Percentiles rank a stretch among this genome's conserved stretches.
Evolutionary conservation across 2,113 vertebrate genomes (phyloP).

Genomic region (Callionymus lyra): DNA sequence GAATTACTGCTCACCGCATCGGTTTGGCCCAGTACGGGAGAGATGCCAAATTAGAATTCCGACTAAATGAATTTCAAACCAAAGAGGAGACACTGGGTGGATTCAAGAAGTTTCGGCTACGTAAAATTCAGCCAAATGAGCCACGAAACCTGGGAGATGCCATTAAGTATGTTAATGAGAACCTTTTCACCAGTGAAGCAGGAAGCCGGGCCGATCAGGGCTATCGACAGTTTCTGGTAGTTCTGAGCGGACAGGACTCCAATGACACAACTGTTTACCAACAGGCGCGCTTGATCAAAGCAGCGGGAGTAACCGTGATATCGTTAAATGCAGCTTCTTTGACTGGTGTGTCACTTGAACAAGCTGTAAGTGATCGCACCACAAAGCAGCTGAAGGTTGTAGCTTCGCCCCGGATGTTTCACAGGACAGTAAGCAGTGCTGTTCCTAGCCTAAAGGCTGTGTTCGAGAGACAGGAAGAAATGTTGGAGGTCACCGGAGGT

Average conservation of each 20-base stretch:
- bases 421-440: constrained; percentile 1
- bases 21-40: constrained; percentile 71
- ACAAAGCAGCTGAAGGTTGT: constrained; percentile 35
- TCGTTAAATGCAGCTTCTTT: constrained; percentile 45
- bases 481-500: constrained; percentile 21
- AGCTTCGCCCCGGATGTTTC: constrained; percentile 16
- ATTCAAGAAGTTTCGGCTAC: constrained; percentile 34
- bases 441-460: constrained; percentile 20
- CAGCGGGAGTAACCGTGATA: constrained; percentile 56
- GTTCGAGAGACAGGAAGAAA: constrained; percentile 35
- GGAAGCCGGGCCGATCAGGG: constrained; percentile 63
- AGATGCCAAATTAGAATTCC: constrained; percentile 59
- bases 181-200: constrained; percentile 50
- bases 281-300: constrained; percentile 48
- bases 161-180: constrained; percentile 43
- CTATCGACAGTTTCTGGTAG: constrained; percentile 59
- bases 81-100: constrained; percentile 34
- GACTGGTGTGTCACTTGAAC: no score
- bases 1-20: constrained; percentile 51
- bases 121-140: constrained; percentile 16
- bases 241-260: constrained; percentile 66
- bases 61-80: constrained; percentile 53
- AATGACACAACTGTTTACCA: constrained; percentile 44
- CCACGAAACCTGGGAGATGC: constrained; percentile 48
- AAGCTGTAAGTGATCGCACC: no score